Evolutionary conservation across 2,113 vertebrate genomes (phyloP).

Genomic region (human (Homo sapiens)): GRCh38 chr5:138705501-138706000

Average conservation of each 20-base stretch:
- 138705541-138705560: slow-evolving; percentile 75
- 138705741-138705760: slow-evolving; percentile 29
- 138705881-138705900: not conserved
- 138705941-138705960: not conserved
- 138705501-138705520: slow-evolving; percentile 72
- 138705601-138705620: slow-evolving; percentile 58
- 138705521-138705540: slow-evolving; percentile 77
- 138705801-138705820: not conserved
- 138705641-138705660: not conserved
- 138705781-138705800: not conserved
- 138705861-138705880: not conserved
- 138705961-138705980: not conserved
- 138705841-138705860: not conserved
- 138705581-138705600: slow-evolving; percentile 65
- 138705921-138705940: not conserved
- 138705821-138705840: not conserved
- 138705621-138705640: slow-evolving; percentile 53
- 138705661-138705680: not conserved
- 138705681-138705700: not conserved
- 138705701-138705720: slow-evolving; percentile 45
- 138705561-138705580: slow-evolving; percentile 64
- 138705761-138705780: not conserved
- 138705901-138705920: not conserved
- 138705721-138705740: not conserved
- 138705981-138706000: not conserved